These are phyloP conservation scores for Ochlodes sylvanus DNA, from an alignment of 2,888 invertebrate species.

Conservation along the genomic window DNA sequence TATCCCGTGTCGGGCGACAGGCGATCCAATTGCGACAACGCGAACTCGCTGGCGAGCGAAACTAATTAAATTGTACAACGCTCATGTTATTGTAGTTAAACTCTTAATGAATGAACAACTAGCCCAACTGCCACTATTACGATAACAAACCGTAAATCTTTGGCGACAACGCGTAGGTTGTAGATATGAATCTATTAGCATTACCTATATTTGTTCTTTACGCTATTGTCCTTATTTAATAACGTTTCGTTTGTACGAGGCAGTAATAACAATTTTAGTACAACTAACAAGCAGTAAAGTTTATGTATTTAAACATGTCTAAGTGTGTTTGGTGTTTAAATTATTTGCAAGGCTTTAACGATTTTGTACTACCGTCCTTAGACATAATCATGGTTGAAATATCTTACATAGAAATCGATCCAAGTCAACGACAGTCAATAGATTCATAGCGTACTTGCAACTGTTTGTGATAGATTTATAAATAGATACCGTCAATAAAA, in stretches of 20 bases:
- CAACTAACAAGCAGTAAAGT: background rate
- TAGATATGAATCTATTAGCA: constrained; percentile 18
- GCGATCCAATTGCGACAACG: constrained; percentile 64
- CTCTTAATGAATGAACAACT: constrained; percentile 33
- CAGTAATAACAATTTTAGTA: background rate
- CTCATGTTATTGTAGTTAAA: constrained; percentile 38
- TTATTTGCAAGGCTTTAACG: too few species aligned
- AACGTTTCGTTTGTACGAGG: background rate
- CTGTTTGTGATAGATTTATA: too few species aligned
- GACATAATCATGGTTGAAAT: too few species aligned
- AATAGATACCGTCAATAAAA: too few species aligned
- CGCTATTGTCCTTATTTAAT: constrained; percentile 9
- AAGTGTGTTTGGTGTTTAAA: background rate
- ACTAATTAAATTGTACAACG: constrained; percentile 64
- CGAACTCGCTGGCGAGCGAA: constrained; percentile 54
- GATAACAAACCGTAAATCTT: constrained; percentile 25
- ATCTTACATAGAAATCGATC: too few species aligned
- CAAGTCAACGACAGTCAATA: too few species aligned
- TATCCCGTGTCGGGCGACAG: constrained; percentile 51
- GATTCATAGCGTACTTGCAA: too few species aligned
- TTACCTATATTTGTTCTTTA: constrained; percentile 5
- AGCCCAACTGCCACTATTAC: constrained; percentile 20
- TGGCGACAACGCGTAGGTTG: constrained; percentile 18
- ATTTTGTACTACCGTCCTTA: too few species aligned
- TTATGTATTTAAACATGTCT: background rate